Conservation (phyloP, 2,888 invertebrate species). For the Xiphydria camelus region DNA sequence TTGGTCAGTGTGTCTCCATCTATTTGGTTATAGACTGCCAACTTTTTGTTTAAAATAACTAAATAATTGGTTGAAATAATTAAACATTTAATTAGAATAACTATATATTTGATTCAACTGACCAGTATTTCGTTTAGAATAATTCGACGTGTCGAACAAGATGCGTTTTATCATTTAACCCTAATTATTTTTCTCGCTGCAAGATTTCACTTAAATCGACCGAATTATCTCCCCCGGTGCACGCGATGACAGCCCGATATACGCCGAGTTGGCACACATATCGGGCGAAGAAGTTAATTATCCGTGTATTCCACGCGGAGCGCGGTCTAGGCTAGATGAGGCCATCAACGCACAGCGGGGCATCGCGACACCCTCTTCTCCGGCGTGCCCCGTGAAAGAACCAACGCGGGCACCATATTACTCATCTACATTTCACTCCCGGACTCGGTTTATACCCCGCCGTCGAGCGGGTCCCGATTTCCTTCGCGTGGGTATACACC, state of each 20-base stretch:
- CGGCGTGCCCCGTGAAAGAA: conserved; percentile 20
- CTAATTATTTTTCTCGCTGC: neutral
- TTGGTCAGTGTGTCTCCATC: no score
- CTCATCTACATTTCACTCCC: conserved; percentile 52
- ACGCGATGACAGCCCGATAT: no score
- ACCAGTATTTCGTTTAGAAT: no score
- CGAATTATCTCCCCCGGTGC: neutral
- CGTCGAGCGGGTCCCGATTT: conserved; percentile 10
- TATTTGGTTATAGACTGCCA: no score
- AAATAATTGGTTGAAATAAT: no score
- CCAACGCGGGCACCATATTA: conserved; percentile 43
- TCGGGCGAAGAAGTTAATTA: conserved; percentile 52
- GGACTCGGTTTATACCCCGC: conserved; percentile 27
- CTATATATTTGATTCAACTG: no score
- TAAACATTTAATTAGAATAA: no score
- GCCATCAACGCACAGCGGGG: conserved; percentile 55
- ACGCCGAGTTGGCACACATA: conserved; percentile 30
- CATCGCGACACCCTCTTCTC: conserved; percentile 55
- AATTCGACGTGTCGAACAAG: no score
- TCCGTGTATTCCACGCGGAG: conserved; percentile 39
- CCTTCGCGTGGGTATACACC: conserved; percentile 8
- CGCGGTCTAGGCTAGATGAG: conserved; percentile 51
- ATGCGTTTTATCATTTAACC: neutral
- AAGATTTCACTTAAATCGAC: neutral
- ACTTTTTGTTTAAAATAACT: no score